Percentiles rank a stretch among this genome's conserved stretches.
phyloP scores from a whole-genome alignment of 2,888 invertebrate species.

The Beris chalybata region DNA sequence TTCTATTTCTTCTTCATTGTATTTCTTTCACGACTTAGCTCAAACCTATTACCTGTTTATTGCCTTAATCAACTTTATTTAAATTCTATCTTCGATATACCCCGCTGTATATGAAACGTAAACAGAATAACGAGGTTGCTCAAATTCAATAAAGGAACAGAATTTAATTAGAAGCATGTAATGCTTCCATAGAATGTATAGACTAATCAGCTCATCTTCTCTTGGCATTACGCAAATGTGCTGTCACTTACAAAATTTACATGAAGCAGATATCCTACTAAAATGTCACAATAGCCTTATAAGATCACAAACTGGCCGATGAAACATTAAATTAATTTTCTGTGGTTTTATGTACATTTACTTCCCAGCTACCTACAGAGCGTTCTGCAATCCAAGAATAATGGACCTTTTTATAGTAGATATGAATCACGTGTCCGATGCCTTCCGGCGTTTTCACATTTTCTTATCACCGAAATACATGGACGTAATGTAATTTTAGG shows the following conservation, averaged over 20 bases:
- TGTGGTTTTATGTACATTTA: background rate
- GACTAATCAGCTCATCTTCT: constrained; percentile 26
- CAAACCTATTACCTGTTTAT: background rate
- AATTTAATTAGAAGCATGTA: constrained; percentile 3
- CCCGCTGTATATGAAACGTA: background rate
- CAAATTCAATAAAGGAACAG: constrained; percentile 3
- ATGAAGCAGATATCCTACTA: constrained; percentile 4
- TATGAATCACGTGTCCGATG: constrained; percentile 26
- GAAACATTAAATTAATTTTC: constrained; percentile 27
- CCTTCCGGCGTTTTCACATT: constrained; percentile 30
- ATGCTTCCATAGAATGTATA: constrained; percentile 13
- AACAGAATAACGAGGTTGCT: constrained; percentile 6
- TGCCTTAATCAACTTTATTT: constrained; percentile 5
- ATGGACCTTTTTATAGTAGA: constrained; percentile 8
- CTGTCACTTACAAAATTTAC: constrained; percentile 19
- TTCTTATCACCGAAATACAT: constrained; percentile 23
- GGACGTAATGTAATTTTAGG: constrained; percentile 26
- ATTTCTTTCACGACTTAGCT: no score
- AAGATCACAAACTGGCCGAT: background rate
- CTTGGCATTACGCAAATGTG: constrained; percentile 19
- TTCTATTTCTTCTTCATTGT: no score
- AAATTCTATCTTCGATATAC: constrained; percentile 1
- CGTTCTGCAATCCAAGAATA: background rate
- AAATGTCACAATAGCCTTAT: no score
- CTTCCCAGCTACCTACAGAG: no score